Conservation (phyloP, 2,888 invertebrate genomes). For the Andrena trimmerana region DNA sequence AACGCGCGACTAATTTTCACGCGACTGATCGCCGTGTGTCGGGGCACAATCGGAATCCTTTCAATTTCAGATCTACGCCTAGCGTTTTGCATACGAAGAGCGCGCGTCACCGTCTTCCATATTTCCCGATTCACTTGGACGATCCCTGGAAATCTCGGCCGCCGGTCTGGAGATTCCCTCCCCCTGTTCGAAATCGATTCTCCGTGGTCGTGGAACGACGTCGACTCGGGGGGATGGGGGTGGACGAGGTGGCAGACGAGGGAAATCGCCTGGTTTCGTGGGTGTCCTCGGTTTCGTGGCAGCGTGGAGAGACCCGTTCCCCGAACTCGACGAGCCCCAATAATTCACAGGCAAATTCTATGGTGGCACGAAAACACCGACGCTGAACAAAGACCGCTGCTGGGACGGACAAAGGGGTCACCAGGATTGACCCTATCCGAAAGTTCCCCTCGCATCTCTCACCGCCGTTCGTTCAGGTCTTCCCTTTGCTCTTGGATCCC, state of each 20-base stretch:
- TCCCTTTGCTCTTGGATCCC: neutral
- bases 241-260: conserved; percentile 13
- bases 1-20: conserved; percentile 1
- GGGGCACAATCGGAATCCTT: neutral
- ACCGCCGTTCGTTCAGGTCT: neutral
- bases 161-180: conserved; percentile 17
- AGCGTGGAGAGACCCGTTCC: conserved; percentile 30
- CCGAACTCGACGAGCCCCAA: conserved; percentile 65
- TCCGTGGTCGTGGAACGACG: neutral
- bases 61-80: neutral
- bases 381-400: conserved; percentile 61
- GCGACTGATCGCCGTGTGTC: neutral
- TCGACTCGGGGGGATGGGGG: neutral
- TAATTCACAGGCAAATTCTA: conserved; percentile 79
- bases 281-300: conserved; percentile 38
- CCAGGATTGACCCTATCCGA: conserved; percentile 54
- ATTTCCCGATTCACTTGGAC: conserved; percentile 28
- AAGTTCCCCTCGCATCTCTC: conserved; percentile 39
- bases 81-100: conserved; percentile 21
- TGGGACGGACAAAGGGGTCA: conserved; percentile 65
- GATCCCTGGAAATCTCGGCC: conserved; percentile 13
- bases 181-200: conserved; percentile 25
- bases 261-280: conserved; percentile 36
- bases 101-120: conserved; percentile 7
- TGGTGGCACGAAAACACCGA: conserved; percentile 75